Conservation (phyloP, 1,140 invertebrate species). For the Piezodorus guildinii region DNA sequence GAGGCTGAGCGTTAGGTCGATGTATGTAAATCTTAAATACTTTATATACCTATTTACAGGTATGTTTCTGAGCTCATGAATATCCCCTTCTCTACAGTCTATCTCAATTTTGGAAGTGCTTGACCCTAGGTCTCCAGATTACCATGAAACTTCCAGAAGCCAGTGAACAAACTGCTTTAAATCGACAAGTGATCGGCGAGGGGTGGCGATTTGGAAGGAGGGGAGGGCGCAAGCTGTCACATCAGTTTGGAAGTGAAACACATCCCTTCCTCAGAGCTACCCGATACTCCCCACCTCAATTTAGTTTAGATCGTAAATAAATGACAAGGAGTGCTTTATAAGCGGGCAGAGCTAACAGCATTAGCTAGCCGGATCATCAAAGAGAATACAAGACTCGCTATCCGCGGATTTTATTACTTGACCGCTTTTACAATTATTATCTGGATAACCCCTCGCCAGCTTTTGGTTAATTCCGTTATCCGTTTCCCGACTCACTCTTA, state of each 20-base stretch:
- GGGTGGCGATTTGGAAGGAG: neutral
- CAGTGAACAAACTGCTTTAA: neutral
- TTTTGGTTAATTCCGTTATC: neutral
- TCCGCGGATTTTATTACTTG: neutral
- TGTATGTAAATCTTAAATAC: too few species aligned
- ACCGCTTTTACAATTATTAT: conserved; percentile 4
- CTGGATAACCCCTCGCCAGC: neutral
- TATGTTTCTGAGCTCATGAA: too few species aligned
- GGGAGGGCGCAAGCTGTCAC: neutral
- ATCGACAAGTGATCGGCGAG: neutral
- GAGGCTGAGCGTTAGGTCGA: too few species aligned
- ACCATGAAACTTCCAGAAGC: too few species aligned
- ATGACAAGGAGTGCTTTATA: neutral
- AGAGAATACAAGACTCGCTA: neutral
- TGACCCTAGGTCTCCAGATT: too few species aligned
- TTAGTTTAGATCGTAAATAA: neutral
- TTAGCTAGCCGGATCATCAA: neutral
- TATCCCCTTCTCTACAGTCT: too few species aligned
- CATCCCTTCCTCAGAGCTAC: neutral
- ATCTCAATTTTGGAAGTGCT: too few species aligned
- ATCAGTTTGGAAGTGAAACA: conserved; percentile 4
- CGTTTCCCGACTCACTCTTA: neutral
- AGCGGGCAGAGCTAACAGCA: neutral
- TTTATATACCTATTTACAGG: too few species aligned
- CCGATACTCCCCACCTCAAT: neutral